phyloP scores from a whole-genome alignment of 2,797 vertebrate genomes.

The Melanotaenia trifasciata region DNA sequence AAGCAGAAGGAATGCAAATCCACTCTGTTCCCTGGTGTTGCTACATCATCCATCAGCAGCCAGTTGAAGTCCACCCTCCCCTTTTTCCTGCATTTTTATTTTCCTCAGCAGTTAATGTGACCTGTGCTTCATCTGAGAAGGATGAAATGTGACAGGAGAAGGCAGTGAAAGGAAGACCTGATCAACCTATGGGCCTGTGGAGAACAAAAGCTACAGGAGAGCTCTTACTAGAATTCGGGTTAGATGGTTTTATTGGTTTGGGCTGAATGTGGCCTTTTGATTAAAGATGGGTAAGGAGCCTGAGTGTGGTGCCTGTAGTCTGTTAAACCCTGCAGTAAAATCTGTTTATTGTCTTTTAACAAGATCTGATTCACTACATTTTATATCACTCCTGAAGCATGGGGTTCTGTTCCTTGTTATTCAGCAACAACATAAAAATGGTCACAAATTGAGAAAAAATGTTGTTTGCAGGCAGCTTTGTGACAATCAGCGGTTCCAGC shows the following conservation, averaged over 20 bases:
- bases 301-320: neutral
- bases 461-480: neutral
- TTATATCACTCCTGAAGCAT: neutral
- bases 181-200: conserved; percentile 24
- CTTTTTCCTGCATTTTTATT: conserved; percentile 3
- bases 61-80: conserved; percentile 6
- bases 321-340: conserved; percentile 14
- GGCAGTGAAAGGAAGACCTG: neutral
- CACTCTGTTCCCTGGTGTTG: conserved; percentile 13
- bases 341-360: neutral
- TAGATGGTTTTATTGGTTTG: neutral
- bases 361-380: neutral
- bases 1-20: conserved; percentile 36
- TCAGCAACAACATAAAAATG: conserved; percentile 8
- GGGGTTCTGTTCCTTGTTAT: conserved; percentile 6
- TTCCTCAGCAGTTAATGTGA: conserved; percentile 40
- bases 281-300: neutral
- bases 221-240: neutral
- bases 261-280: conserved; percentile 3
- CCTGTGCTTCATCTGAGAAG: conserved; percentile 30
- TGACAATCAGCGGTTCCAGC: neutral
- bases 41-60: conserved; percentile 27
- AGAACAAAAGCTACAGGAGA: conserved; percentile 9
- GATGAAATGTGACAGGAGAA: conserved; percentile 57
- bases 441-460: conserved; percentile 10